Evolutionary conservation across 2,888 invertebrate genomes (phyloP).

Genomic region (Morpho deidamia): DNA sequence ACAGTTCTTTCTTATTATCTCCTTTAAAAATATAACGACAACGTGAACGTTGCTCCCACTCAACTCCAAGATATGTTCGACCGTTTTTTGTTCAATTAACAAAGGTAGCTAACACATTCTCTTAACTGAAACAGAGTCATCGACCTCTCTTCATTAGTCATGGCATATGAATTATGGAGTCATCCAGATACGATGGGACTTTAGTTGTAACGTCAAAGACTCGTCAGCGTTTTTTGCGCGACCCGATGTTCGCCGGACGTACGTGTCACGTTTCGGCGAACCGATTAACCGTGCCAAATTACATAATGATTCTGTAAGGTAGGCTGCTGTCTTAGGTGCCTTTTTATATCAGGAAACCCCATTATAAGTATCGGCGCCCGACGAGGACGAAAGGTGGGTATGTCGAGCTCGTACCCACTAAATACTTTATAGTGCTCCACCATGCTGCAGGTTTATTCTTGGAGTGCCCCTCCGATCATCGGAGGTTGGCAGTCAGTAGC

Average conservation of each 20-base stretch:
- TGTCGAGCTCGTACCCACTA: no score
- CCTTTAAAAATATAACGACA: no score
- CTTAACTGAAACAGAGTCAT: constrained; percentile 5
- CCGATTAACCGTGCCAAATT: constrained; percentile 24
- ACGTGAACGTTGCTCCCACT: no score
- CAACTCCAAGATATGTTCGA: no score
- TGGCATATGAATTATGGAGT: constrained; percentile 23
- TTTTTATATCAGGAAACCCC: not conserved
- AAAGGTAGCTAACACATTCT: constrained; percentile 7
- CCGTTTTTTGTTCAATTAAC: constrained; percentile 14
- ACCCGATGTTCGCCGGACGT: not conserved
- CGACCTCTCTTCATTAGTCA: constrained; percentile 25
- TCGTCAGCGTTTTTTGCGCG: constrained; percentile 8
- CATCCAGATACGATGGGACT: constrained; percentile 15
- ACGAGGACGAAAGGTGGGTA: no score
- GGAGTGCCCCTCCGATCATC: no score
- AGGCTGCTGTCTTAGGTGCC: constrained; percentile 5
- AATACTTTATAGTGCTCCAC: no score
- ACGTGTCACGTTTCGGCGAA: constrained; percentile 24
- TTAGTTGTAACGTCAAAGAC: constrained; percentile 19
- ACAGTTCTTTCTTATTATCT: no score
- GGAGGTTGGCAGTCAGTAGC: no score
- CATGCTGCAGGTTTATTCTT: no score
- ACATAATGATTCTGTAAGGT: constrained; percentile 15
- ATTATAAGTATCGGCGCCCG: no score